Base-by-base conservation (phyloP, 2,888 invertebrate species). In the Eristalis tenax region DNA sequence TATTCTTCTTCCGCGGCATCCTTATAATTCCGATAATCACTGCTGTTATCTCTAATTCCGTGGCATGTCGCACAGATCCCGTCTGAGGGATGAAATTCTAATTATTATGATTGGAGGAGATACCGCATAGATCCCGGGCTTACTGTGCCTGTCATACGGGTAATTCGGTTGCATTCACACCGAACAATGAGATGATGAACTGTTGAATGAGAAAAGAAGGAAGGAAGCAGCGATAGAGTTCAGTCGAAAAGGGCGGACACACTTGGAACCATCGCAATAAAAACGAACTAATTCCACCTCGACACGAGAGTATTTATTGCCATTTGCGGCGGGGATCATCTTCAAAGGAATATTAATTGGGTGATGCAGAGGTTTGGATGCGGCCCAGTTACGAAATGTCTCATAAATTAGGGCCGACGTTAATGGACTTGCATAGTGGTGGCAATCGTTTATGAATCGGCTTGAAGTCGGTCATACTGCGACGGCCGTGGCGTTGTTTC, bases 21-120 rank as follows among this genome's bases (percentile, higher is more conserved):
- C 77, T 78, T 76, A 81, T 85, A 81, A 77, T 78, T 82, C 70
- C 66, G 83, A 80, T 83, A 87, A 87, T 87, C 83, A 80, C 38
- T 73, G 71, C 68, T 80, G 86, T 87, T 87, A 83, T 87, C 87
- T 87, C 73, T 76, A 71, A 80, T 83, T 80, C 80, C 35, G 66
- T 82, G 63, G 63, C 78, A 56, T 38, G 85, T 75, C 56, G 23
- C 61, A 65, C 40, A 32, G 61, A 13, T 0, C 8, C 1, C 18
- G 13, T 23, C 32, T 1, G 71, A 73, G 83, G 87, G 83, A 64
- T 87, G 83, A 59, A 76, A 64, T 65, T 76, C 68, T 76, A 76
- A 76, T 83, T 79, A 83, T 79, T 83, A 40, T 59, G 32, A 75
- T 76, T 75, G 66, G 56, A 43, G 61, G 56, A 56, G 10, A 50